These are phyloP conservation scores for Struthidea cinerea DNA, from an alignment of 2,113 vertebrate species.

Conservation along the genomic window DNA sequence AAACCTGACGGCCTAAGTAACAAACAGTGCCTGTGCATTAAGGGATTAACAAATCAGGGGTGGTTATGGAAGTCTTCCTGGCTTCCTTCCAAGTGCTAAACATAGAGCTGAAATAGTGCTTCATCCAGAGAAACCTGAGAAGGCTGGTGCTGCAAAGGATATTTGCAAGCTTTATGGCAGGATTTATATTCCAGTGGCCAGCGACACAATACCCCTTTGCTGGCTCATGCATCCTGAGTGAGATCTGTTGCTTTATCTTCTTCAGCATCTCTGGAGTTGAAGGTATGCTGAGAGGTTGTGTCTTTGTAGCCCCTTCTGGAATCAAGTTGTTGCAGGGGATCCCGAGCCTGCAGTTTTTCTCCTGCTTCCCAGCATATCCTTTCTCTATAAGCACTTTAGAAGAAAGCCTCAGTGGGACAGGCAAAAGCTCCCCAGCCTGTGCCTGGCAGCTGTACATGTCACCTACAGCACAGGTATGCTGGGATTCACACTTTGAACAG, in stretches of 20 bases:
- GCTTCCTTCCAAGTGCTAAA: constrained; percentile 26
- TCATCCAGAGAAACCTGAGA: neutral
- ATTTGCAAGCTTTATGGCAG: neutral
- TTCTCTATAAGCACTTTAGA: neutral
- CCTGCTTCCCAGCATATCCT: neutral
- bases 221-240: neutral
- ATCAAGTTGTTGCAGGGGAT: neutral
- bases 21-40: constrained; percentile 52
- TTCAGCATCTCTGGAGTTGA: neutral
- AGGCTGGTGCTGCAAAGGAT: neutral
- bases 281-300: neutral
- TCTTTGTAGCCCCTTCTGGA: neutral
- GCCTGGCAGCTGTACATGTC: neutral
- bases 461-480: neutral
- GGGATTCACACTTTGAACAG: neutral
- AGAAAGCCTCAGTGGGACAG: neutral
- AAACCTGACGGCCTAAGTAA: constrained; percentile 53
- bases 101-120: constrained; percentile 14
- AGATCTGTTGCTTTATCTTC: neutral
- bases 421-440: neutral
- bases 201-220: neutral
- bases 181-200: neutral
- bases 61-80: constrained; percentile 56
- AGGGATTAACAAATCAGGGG: constrained; percentile 55
- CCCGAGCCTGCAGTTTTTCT: neutral